These are phyloP conservation scores for Clusia tigrina DNA, from an alignment of 2,888 invertebrate species.

Conservation along the genomic window DNA sequence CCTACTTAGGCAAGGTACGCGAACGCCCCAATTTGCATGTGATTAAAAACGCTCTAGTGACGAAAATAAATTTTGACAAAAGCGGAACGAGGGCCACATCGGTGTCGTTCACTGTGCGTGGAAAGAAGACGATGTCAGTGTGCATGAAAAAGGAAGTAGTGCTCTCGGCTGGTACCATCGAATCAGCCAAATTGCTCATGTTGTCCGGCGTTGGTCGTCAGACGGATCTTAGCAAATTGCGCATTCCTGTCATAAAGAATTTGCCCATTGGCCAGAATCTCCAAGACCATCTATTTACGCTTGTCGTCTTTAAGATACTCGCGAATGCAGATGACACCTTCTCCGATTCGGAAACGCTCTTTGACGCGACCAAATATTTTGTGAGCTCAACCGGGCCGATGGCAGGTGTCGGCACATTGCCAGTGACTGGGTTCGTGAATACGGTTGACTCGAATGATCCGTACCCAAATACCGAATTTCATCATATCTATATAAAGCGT, in stretches of 20 bases:
- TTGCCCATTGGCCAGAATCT: constrained; percentile 75
- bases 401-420: constrained; percentile 55
- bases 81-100: constrained; percentile 63
- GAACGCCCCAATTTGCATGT: constrained; percentile 71
- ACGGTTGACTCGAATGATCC: constrained; percentile 63
- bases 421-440: constrained; percentile 69
- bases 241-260: constrained; percentile 44
- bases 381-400: constrained; percentile 66
- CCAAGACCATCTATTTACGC: constrained; percentile 78
- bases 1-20: constrained; percentile 69
- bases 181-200: constrained; percentile 57
- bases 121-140: constrained; percentile 41
- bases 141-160: constrained; percentile 50
- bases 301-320: constrained; percentile 61
- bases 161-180: constrained; percentile 58
- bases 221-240: constrained; percentile 41
- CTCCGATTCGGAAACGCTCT: constrained; percentile 49
- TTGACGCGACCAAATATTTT: constrained; percentile 64
- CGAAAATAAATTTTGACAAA: constrained; percentile 67
- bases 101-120: constrained; percentile 67
- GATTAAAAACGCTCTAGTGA: constrained; percentile 68
- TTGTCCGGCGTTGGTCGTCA: constrained; percentile 59
- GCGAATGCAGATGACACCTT: constrained; percentile 35
- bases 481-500: constrained; percentile 58
- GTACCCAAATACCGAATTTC: constrained; percentile 70